These are phyloP conservation scores for Petrocephalus schoutedeni DNA, from an alignment of 2,797 vertebrate species.

Conservation along the genomic window DNA sequence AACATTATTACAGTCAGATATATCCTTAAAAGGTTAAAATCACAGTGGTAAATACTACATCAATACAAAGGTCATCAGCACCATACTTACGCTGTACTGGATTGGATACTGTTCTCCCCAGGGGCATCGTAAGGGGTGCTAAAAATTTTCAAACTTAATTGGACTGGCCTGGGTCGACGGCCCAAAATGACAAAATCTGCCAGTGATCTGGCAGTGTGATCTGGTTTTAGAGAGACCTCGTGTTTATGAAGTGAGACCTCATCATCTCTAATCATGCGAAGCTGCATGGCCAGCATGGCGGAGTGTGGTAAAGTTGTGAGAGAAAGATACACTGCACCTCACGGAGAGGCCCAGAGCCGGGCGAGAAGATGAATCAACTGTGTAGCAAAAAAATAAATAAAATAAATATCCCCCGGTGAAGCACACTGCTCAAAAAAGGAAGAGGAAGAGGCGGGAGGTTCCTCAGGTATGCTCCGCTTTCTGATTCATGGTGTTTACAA, in stretches of 20 bases:
- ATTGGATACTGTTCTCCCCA: neutral
- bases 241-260: neutral
- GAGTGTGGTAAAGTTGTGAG: too few relatives aligned
- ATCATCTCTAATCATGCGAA: neutral
- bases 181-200: too few relatives aligned
- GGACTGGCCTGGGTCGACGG: too few relatives aligned
- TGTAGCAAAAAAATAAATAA: neutral
- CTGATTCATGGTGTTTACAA: constrained; percentile 20
- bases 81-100: neutral
- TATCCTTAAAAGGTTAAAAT: neutral
- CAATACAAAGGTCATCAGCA: neutral
- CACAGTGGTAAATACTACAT: neutral
- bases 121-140: too few relatives aligned
- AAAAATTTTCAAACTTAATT: too few relatives aligned
- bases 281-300: neutral
- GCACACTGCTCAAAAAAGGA: constrained; percentile 2
- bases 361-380: neutral
- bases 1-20: neutral
- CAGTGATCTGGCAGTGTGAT: neutral
- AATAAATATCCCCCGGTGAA: neutral
- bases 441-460: neutral
- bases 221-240: neutral
- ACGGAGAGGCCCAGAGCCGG: neutral
- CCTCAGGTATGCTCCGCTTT: constrained; percentile 12
- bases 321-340: neutral